Percentiles rank a stretch among this genome's conserved stretches.
Evolutionary conservation across 2,888 invertebrate species (phyloP).

Genomic region (Melolontha melolontha): DNA sequence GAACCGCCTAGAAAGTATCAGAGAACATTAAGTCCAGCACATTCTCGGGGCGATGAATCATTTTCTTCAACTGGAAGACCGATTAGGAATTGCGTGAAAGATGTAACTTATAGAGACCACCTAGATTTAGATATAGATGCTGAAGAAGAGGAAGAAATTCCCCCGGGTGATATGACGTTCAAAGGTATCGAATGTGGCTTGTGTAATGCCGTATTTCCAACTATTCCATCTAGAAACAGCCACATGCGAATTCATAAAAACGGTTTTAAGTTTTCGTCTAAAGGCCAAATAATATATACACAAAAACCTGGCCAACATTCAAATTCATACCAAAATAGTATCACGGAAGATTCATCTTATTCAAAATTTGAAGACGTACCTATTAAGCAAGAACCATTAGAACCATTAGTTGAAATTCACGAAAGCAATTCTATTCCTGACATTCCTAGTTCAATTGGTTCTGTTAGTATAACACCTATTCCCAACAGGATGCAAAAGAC

Average conservation of each 20-base stretch:
- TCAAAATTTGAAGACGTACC: slow-evolving; percentile 38
- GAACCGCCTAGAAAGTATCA: slow-evolving; percentile 40
- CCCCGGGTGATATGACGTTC: slow-evolving; percentile 40
- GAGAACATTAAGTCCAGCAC: slow-evolving; percentile 25
- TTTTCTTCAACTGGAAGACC: slow-evolving; percentile 56
- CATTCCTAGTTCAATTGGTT: slow-evolving; percentile 50
- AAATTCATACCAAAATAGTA: slow-evolving; percentile 22
- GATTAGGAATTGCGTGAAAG: slow-evolving; percentile 60
- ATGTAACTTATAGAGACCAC: slow-evolving; percentile 59
- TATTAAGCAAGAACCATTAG: slow-evolving; percentile 58
- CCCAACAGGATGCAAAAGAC: slow-evolving; percentile 57
- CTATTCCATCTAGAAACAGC: slow-evolving; percentile 62
- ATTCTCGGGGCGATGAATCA: slow-evolving; percentile 37
- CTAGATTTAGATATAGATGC: slow-evolving; percentile 49
- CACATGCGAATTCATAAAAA: slow-evolving; percentile 65
- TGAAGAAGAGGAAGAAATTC: slow-evolving; percentile 44
- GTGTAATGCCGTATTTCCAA: slow-evolving; percentile 63
- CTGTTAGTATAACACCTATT: slow-evolving; percentile 63
- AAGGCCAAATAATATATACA: slow-evolving; percentile 24
- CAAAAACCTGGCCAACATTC: slow-evolving; percentile 35
- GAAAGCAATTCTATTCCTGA: slow-evolving; percentile 52
- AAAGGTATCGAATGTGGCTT: slow-evolving; percentile 62
- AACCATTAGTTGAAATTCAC: slow-evolving; percentile 64
- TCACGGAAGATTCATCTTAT: slow-evolving; percentile 15
- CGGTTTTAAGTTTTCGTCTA: slow-evolving; percentile 45